Conservation (phyloP, 2,113 vertebrate species). For the Nothobranchius kuhntae region DNA sequence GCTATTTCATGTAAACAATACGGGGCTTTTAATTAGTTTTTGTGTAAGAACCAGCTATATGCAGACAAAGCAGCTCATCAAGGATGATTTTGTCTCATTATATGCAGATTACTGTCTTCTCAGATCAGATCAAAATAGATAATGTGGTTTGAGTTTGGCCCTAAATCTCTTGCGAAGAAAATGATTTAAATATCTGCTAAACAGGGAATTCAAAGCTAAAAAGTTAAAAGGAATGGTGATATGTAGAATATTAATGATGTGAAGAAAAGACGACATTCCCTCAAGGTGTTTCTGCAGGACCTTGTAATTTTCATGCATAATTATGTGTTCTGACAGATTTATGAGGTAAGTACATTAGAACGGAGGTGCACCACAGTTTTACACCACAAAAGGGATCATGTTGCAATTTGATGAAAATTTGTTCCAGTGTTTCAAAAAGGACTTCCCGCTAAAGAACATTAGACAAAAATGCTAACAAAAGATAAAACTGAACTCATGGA, state of each 20-base stretch:
- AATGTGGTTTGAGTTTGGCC: no score
- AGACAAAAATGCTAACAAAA: no score
- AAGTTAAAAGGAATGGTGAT: neutral
- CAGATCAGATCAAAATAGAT: neutral
- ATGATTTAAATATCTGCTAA: neutral
- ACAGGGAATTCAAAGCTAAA: neutral
- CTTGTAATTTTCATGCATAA: neutral
- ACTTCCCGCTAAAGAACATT: no score
- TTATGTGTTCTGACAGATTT: neutral
- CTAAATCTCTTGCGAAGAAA: no score
- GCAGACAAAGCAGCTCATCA: conserved; percentile 3
- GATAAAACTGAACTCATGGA: no score
- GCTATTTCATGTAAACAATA: conserved; percentile 7
- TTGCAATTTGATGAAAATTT: neutral
- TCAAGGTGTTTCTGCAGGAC: neutral
- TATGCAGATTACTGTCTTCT: neutral
- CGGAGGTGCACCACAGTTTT: neutral
- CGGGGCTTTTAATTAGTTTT: conserved; percentile 13
- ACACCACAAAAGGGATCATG: neutral
- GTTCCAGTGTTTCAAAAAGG: no score
- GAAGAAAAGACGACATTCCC: neutral
- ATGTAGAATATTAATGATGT: neutral
- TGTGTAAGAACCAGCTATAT: conserved; percentile 5
- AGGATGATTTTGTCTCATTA: neutral
- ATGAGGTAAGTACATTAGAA: neutral